Base-by-base conservation (phyloP, 2,797 vertebrate genomes). In the Phrynocephalus vlangalii region DNA sequence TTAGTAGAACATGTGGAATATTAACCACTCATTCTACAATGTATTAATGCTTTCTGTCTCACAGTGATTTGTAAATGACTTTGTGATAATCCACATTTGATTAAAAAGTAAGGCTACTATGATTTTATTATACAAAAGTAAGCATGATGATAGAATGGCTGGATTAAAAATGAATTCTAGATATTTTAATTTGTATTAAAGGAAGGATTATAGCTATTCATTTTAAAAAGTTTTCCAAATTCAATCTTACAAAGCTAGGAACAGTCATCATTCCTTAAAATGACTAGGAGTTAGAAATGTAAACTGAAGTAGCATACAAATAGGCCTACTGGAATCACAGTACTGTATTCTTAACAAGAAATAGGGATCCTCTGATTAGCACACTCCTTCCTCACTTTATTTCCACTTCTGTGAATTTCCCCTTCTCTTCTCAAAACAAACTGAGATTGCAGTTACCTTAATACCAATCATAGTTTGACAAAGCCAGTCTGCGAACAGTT, bases 11-110 rank as follows among this genome's bases (percentile, higher is more conserved):
- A 90, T 91, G 73, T 68, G 13, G 68, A 92, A 90, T 86, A 92
- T 68, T 93, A 94, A 73, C 68, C 79, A 83, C 77, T 10, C 89
- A 28, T 89, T 93, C 91, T 86, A 88, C 82, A 93, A 94, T 93
- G 85, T 83, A 90, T 33, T 84, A 93, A 92, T 91, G 85, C 60
- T 81, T 87, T 85, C 82, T 82, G 80, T 85, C 16, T 75, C 83
- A 86, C n/a, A 91, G 93, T 91, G 88, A 82, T 92, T 94, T 94
- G 82, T 91, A 91, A 87, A 93, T 92, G 91, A 86, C 38, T 94
- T 92, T 84, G 70, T 85, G 70, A 94, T 93, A 92, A 93, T 93
- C 79, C 82, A 92, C 79, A 92, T 91, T 89, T 93, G 87, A 89
- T 86, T 83, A 89, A 83, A 88, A 73, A 73, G 88, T 56, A 89